Percentiles rank a stretch among this genome's conserved stretches.
Evolutionary conservation across 1,140 invertebrate genomes (phyloP).

Genomic region (Apis mellifera): DNA sequence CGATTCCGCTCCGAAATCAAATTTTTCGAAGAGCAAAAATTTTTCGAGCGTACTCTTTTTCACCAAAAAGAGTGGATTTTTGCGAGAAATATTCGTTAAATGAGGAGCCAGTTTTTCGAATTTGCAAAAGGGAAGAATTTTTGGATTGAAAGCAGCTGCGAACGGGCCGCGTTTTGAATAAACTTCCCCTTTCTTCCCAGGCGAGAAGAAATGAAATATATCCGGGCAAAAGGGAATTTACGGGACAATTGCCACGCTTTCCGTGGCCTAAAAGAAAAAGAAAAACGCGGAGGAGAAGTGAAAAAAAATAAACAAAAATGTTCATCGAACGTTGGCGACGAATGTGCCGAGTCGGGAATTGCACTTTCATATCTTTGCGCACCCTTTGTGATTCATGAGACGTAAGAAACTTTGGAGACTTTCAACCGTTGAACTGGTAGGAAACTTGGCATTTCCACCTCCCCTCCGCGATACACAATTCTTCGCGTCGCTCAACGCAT

Average conservation of each 20-base stretch:
- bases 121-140: no score
- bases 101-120: no score
- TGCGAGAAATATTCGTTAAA: no score
- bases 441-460: slow-evolving; percentile 35
- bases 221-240: slow-evolving; percentile 23
- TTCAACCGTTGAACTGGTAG: slow-evolving; percentile 34
- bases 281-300: background rate
- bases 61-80: no score
- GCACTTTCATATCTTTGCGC: slow-evolving; percentile 42
- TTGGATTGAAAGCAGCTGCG: no score
- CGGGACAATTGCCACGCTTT: slow-evolving; percentile 17
- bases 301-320: background rate
- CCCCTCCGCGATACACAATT: slow-evolving; percentile 13
- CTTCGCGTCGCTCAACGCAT: background rate
- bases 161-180: slow-evolving; percentile 1
- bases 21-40: no score
- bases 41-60: no score
- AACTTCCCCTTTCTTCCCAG: slow-evolving; percentile 10
- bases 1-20: no score
- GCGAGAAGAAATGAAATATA: slow-evolving; percentile 15
- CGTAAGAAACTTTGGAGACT: slow-evolving; percentile 38
- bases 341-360: slow-evolving; percentile 18
- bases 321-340: slow-evolving; percentile 30
- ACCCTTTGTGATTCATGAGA: slow-evolving; percentile 50
- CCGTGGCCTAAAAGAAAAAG: background rate